phyloP scores from a whole-genome alignment of 1,140 invertebrate genomes.

The Holotrichia oblita region DNA sequence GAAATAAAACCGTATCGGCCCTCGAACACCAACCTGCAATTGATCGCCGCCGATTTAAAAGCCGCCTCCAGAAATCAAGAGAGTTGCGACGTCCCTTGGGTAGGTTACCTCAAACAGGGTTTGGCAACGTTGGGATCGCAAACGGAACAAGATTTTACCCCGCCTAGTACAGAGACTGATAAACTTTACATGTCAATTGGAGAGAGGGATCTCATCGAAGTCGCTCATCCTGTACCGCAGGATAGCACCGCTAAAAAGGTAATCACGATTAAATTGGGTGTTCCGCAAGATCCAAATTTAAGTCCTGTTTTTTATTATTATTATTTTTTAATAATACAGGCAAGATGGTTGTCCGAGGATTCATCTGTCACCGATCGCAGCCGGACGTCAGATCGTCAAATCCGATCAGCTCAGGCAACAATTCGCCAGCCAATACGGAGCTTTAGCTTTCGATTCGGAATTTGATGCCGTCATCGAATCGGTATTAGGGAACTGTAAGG shows the following conservation, averaged over 20 bases:
- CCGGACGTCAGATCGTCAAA: constrained; percentile 78
- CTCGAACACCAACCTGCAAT: constrained; percentile 79
- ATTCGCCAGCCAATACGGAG: constrained; percentile 77
- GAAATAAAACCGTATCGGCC: constrained; percentile 90
- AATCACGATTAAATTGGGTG: constrained; percentile 41
- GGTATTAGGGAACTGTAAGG: constrained; percentile 93
- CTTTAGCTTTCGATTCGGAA: constrained; percentile 92
- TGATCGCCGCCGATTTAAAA: constrained; percentile 80
- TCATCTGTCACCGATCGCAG: constrained; percentile 87
- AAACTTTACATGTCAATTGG: constrained; percentile 96
- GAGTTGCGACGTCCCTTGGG: constrained; percentile 69
- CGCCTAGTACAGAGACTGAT: constrained; percentile 86
- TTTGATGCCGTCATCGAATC: constrained; percentile 97
- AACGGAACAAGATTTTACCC: constrained; percentile 77
- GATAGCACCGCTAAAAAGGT: constrained; percentile 65
- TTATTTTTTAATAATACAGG: constrained; percentile 56
- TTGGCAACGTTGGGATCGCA: constrained; percentile 65
- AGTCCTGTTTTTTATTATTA: background rate
- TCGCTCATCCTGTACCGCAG: constrained; percentile 83
- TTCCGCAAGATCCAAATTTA: too few relatives aligned
- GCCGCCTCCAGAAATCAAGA: constrained; percentile 66
- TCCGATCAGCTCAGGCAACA: constrained; percentile 79
- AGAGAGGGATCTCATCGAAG: constrained; percentile 94
- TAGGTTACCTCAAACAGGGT: constrained; percentile 80
- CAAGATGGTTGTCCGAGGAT: constrained; percentile 71